These are phyloP conservation scores for Pampus argenteus DNA, from an alignment of 2,797 vertebrate species.

Conservation along the genomic window DNA sequence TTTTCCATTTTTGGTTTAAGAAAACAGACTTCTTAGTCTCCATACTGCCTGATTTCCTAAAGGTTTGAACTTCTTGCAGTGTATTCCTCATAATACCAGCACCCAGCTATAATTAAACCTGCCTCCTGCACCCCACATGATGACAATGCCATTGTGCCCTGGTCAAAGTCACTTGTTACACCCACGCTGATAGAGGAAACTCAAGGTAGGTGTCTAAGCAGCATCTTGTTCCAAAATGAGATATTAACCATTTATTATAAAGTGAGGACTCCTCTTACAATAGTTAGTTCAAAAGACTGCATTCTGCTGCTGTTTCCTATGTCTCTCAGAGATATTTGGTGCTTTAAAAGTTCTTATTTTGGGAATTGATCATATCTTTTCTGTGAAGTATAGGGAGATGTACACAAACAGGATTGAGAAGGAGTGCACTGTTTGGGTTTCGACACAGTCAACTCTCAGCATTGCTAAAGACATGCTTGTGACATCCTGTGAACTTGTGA, in stretches of 20 bases:
- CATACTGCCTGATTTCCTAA: not conserved
- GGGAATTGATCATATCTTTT: not conserved
- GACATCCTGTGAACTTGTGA: not conserved
- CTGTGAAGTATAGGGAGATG: not conserved
- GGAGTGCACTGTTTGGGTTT: not conserved
- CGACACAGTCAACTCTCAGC: not conserved
- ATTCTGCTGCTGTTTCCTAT: not conserved
- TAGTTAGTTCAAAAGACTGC: not conserved
- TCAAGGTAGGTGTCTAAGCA: slow-evolving; percentile 38
- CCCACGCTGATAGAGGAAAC: slow-evolving; percentile 46
- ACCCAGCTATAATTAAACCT: slow-evolving; percentile 61
- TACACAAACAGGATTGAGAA: not conserved
- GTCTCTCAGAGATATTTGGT: not conserved
- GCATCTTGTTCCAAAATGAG: slow-evolving; percentile 27
- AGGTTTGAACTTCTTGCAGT: slow-evolving; percentile 33
- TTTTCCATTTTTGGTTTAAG: not conserved
- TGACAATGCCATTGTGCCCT: slow-evolving; percentile 54
- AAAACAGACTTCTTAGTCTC: not conserved
- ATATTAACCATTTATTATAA: slow-evolving; percentile 20
- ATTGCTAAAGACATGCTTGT: slow-evolving; percentile 1
- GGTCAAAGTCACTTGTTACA: slow-evolving; percentile 54
- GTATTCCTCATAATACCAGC: slow-evolving; percentile 28
- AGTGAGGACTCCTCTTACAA: slow-evolving; percentile 6
- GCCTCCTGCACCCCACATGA: slow-evolving; percentile 25
- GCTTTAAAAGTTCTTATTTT: not conserved